These are phyloP conservation scores for Vanessa atalanta DNA, from an alignment of 1,140 invertebrate species.

Conservation along the genomic window DNA sequence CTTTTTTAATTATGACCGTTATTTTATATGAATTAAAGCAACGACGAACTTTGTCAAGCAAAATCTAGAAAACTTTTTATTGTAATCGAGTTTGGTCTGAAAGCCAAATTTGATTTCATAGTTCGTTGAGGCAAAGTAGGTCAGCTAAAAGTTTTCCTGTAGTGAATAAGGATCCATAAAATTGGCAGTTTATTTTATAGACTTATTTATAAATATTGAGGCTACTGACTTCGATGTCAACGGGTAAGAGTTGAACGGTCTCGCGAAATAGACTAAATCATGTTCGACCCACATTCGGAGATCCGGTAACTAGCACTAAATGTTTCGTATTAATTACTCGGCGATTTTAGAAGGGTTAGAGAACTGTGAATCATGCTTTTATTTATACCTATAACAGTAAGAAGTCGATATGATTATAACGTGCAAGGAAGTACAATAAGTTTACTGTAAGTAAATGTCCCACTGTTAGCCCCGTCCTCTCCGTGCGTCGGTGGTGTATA, in stretches of 20 bases:
- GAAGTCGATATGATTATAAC: too few species aligned
- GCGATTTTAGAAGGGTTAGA: neutral
- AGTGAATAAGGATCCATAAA: slow-evolving; percentile 32
- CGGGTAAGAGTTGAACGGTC: slow-evolving; percentile 45
- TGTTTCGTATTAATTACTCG: neutral
- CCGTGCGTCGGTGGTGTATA: too few species aligned
- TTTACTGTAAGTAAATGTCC: too few species aligned
- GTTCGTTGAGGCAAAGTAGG: slow-evolving; percentile 14
- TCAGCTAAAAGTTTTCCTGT: slow-evolving; percentile 21
- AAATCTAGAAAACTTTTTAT: too few species aligned
- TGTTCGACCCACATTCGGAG: slow-evolving; percentile 4
- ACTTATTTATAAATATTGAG: slow-evolving; percentile 42
- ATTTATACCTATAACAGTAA: too few species aligned
- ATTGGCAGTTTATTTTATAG: slow-evolving; percentile 30
- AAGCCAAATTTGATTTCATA: too few species aligned
- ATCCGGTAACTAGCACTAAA: neutral
- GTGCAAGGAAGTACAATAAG: too few species aligned
- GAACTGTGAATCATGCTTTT: neutral
- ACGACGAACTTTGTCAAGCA: too few species aligned
- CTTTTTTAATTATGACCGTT: too few species aligned
- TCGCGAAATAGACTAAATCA: slow-evolving; percentile 31
- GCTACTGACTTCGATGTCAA: slow-evolving; percentile 42
- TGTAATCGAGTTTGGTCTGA: too few species aligned
- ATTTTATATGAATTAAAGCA: too few species aligned
- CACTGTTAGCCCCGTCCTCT: too few species aligned